These are phyloP conservation scores for Semicossyphus pulcher DNA, from an alignment of 2,113 vertebrate species.

Conservation along the genomic window DNA sequence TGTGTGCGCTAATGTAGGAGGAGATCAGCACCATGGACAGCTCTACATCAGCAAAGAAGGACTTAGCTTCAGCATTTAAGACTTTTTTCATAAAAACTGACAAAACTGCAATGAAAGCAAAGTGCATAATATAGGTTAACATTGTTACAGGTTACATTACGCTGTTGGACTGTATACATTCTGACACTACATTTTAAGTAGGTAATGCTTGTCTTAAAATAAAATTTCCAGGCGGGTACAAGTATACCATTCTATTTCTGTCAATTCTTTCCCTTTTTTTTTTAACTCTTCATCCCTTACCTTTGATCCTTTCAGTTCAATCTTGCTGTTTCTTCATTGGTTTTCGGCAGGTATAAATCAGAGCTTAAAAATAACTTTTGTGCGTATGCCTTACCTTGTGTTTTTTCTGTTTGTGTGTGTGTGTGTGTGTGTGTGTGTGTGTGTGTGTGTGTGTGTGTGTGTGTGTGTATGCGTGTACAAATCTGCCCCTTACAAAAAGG, in stretches of 20 bases:
- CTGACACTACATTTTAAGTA: neutral
- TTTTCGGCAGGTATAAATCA: conserved; percentile 42
- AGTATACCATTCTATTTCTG: no score
- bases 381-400: no score
- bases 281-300: neutral
- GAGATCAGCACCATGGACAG: conserved; percentile 48
- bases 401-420: neutral
- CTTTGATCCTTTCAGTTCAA: conserved; percentile 12
- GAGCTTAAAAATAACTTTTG: conserved; percentile 33
- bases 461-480: neutral
- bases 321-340: conserved; percentile 64
- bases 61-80: neutral
- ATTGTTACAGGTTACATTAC: neutral
- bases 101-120: neutral
- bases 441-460: neutral
- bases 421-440: neutral
- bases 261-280: neutral
- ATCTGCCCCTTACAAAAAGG: neutral
- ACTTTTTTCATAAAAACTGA: neutral
- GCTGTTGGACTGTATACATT: neutral
- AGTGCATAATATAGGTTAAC: neutral
- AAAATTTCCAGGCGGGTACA: no score
- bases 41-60: neutral
- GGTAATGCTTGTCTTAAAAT: no score
- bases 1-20: neutral